phyloP scores from a whole-genome alignment of 2,888 invertebrate species.

The Drosophila formosana region DNA sequence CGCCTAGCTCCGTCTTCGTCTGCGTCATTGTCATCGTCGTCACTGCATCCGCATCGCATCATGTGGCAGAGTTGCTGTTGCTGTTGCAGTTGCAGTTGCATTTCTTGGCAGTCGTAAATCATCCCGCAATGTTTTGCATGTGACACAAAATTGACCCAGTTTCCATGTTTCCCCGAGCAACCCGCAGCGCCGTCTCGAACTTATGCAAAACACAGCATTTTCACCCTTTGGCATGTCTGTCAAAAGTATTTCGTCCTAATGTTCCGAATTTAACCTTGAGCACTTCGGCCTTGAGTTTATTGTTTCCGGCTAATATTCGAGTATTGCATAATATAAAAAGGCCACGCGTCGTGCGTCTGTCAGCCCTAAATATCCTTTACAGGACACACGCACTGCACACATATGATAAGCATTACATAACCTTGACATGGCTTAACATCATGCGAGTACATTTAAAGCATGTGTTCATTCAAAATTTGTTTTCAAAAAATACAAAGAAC shows the following conservation, averaged over 20 bases:
- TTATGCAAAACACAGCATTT: conserved; percentile 43
- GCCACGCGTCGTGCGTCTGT: conserved; percentile 41
- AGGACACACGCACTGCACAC: conserved; percentile 38
- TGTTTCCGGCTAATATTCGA: neutral
- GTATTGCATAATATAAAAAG: conserved; percentile 38
- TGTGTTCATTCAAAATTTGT: neutral
- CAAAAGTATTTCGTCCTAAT: neutral
- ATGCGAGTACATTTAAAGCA: neutral
- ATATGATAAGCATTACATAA: conserved; percentile 21
- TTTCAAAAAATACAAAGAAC: neutral
- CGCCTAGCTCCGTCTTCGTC: conserved; percentile 24
- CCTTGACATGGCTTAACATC: conserved; percentile 22
- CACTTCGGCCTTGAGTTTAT: conserved; percentile 32
- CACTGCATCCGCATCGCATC: conserved; percentile 54
- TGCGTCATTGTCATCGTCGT: conserved; percentile 8
- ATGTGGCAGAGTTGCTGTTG: conserved; percentile 22
- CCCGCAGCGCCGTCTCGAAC: conserved; percentile 45
- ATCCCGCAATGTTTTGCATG: conserved; percentile 66
- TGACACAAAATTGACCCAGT: conserved; percentile 58
- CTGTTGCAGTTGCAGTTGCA: conserved; percentile 29
- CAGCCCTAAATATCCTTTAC: conserved; percentile 19
- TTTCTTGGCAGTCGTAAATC: conserved; percentile 68
- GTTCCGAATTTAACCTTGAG: conserved; percentile 2
- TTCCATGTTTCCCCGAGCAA: conserved; percentile 16
- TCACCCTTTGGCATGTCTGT: conserved; percentile 35